Conservation (phyloP, 2,888 invertebrate genomes). For the Sphaerophoria taeniata region DNA sequence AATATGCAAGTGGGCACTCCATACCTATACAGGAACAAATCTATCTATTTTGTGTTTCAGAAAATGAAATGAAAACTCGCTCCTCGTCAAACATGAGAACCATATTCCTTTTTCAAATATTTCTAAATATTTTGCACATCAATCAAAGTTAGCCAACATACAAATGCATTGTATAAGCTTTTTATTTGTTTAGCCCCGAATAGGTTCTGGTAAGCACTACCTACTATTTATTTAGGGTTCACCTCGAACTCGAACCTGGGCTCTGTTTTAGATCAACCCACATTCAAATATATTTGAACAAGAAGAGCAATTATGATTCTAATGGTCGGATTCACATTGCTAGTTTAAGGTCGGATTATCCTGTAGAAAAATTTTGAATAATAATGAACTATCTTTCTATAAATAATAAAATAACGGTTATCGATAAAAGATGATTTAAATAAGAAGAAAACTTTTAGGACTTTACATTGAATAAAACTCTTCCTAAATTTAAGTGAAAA, state of each 20-base stretch:
- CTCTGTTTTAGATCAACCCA: constrained; percentile 59
- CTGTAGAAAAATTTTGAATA: too few relatives aligned
- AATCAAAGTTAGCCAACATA: constrained; percentile 68
- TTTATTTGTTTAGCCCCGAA: constrained; percentile 59
- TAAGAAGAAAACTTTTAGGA: too few relatives aligned
- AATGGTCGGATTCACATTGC: not conserved
- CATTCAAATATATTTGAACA: not conserved
- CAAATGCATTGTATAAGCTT: constrained; percentile 54
- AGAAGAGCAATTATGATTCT: constrained; percentile 11
- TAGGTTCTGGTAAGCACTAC: constrained; percentile 54
- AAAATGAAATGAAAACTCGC: constrained; percentile 42
- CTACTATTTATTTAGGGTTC: constrained; percentile 69
- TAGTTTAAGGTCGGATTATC: not conserved
- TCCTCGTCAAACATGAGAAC: constrained; percentile 22
- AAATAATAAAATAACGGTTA: too few relatives aligned
- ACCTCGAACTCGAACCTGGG: constrained; percentile 67
- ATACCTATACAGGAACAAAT: not conserved
- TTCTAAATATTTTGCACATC: constrained; percentile 71
- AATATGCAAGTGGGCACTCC: constrained; percentile 36
- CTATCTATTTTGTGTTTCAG: constrained; percentile 7
- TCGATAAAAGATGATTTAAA: too few relatives aligned
- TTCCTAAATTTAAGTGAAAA: too few relatives aligned
- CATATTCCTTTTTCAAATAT: constrained; percentile 57
- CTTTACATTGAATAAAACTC: too few relatives aligned
- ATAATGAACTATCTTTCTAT: too few relatives aligned